These are phyloP conservation scores for Lycocorax pyrrhopterus DNA, from an alignment of 2,113 vertebrate species.

Conservation along the genomic window DNA sequence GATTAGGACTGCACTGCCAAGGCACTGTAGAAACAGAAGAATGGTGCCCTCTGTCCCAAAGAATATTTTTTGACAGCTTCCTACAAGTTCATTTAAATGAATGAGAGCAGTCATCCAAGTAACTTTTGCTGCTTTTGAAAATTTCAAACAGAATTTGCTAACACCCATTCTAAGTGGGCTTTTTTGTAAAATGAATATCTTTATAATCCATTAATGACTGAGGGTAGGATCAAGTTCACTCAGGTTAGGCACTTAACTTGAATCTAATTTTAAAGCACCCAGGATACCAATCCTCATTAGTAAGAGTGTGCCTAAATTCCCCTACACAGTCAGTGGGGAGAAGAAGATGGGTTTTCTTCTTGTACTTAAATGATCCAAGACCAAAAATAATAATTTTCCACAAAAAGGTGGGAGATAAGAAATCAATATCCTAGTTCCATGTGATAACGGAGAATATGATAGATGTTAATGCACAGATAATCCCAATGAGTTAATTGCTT, in stretches of 20 bases:
- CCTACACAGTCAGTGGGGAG: neutral
- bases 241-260: constrained; percentile 32
- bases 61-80: constrained; percentile 9
- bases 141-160: constrained; percentile 14
- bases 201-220: constrained; percentile 23
- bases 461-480: neutral
- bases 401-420: neutral
- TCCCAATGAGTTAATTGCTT: neutral
- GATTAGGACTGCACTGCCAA: neutral
- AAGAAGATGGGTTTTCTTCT: neutral
- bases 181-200: neutral
- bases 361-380: neutral
- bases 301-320: neutral
- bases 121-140: neutral
- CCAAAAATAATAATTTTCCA: constrained; percentile 2
- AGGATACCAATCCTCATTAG: neutral
- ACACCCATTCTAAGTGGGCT: neutral
- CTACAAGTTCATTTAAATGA: neutral
- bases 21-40: neutral
- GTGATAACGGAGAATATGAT: neutral
- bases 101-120: neutral
- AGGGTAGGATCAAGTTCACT: constrained; percentile 4
- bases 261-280: neutral
- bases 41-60: neutral
- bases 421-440: neutral